These are phyloP conservation scores for Oryzias curvinotus DNA, from an alignment of 2,113 vertebrate species.

Conservation along the genomic window DNA sequence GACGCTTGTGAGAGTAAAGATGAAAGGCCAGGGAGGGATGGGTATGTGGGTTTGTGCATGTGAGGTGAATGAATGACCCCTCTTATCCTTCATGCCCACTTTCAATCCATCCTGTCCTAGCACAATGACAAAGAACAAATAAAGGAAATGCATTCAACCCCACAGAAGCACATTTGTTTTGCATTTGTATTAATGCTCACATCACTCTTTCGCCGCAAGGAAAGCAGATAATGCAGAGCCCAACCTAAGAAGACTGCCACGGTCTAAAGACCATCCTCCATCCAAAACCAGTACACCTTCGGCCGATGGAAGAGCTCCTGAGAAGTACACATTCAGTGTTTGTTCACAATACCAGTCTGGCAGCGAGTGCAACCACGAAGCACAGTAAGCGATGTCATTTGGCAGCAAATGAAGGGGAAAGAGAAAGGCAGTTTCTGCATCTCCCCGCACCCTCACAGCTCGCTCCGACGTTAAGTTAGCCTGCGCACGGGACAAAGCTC, in stretches of 20 bases:
- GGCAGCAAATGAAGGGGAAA: constrained; percentile 74
- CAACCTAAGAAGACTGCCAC: constrained; percentile 20
- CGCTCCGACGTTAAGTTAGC: constrained; percentile 44
- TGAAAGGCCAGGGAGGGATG: constrained; percentile 67
- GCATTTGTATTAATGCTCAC: constrained; percentile 3
- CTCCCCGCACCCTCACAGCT: constrained; percentile 45
- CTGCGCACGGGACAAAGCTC: constrained; percentile 53
- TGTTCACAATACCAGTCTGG: constrained; percentile 55
- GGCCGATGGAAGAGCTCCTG: constrained; percentile 39
- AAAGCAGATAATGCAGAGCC: constrained; percentile 9
- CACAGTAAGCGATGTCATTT: constrained; percentile 61
- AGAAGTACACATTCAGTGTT: constrained; percentile 55
- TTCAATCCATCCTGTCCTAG: constrained; percentile 21
- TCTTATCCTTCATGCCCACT: constrained; percentile 47
- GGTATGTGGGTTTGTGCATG: constrained; percentile 38
- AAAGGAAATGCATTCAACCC: constrained; percentile 26
- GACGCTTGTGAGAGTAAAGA: constrained; percentile 73
- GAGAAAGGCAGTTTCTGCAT: constrained; percentile 57
- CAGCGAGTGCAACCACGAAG: constrained; percentile 50
- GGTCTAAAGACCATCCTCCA: constrained; percentile 15
- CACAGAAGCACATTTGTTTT: constrained; percentile 21
- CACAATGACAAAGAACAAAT: constrained; percentile 42
- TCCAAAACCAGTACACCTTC: constrained; percentile 21
- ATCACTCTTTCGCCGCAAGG: constrained; percentile 7
- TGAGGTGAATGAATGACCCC: constrained; percentile 69